Base-by-base conservation (phyloP, 2,888 invertebrate genomes). In the Kuschelorhynchus macadamiae region DNA sequence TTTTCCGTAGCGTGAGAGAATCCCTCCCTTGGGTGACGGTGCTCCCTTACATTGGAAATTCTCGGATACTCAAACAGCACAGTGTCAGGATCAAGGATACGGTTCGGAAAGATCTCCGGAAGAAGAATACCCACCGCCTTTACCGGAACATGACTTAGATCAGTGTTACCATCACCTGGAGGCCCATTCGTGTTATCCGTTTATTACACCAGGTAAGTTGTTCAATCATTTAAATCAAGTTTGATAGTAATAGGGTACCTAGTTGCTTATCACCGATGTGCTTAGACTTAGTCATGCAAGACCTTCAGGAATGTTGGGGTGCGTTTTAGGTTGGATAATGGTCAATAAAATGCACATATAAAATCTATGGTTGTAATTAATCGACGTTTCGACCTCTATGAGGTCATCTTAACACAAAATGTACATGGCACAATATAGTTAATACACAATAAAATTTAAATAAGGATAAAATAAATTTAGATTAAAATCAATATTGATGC, bases 111-210 rank as follows among this genome's bases (percentile, higher is more conserved):
- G 71, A 44, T 92, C 92, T 0, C 92, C 92, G 1, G 92, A 92
- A 82, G 92, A 92, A 72, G 92, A 92, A 82, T 89, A 88, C 83
- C 90, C 90, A 25, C 91, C 91, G 4, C 88, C 90, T 14, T 84
- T 91, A 64, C 88, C 88, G 14, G 84, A 74, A 81, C 83, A 84
- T 75, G 84, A 88, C 65, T 50, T 66, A 11, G 86, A 86, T 39
- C 84, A 88, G 39, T 88, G 87, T 76, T 85, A 78, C 71, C 87
- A 88, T 76, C 88, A 88, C 75, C 85, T 87, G n/a, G 88, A 89
- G 74, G 84, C 88, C 32, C 85, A 88, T 72, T 83, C 86, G 33
- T 87, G 89, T 61, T 91, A 91, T 79, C 89, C 91, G 11, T 91
- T 90, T 79, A 88, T 91, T 75, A 89, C 88, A 72, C 88, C 90